These are phyloP conservation scores for Philopotamus ludificatus DNA, from an alignment of 1,140 invertebrate genomes.

Conservation along the genomic window DNA sequence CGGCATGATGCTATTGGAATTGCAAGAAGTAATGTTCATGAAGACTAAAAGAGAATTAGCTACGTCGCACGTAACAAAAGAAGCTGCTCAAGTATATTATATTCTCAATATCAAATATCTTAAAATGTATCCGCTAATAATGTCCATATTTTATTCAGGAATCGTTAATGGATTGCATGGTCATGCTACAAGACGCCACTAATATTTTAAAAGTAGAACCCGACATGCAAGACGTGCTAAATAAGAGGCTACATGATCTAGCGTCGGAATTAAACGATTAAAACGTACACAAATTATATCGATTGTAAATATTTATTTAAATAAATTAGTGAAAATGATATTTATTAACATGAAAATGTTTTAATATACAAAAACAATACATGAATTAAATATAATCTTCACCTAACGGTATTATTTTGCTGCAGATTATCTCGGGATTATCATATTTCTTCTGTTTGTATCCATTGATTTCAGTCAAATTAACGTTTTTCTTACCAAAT, in stretches of 20 bases:
- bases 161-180: constrained; percentile 55
- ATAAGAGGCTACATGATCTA: constrained; percentile 51
- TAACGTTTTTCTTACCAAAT: background rate
- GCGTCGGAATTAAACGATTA: constrained; percentile 48
- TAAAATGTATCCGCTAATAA: background rate
- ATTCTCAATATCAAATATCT: constrained; percentile 22
- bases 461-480: background rate
- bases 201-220: constrained; percentile 59
- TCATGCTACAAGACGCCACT: constrained; percentile 57
- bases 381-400: constrained; percentile 5
- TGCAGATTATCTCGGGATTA: background rate
- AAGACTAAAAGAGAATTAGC: constrained; percentile 56
- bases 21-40: constrained; percentile 60
- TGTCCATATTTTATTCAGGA: constrained; percentile 44
- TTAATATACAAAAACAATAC: no score
- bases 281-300: constrained; percentile 6
- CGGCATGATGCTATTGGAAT: constrained; percentile 63
- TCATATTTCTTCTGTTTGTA: background rate
- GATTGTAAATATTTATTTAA: background rate
- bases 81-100: constrained; percentile 50
- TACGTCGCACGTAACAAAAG: constrained; percentile 54
- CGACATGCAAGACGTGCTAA: constrained; percentile 56
- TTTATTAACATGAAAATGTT: no score
- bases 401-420: background rate
- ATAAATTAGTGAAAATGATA: background rate